Conservation (phyloP, 2,113 vertebrate genomes). For the Ophthalmolycus amberensis region DNA sequence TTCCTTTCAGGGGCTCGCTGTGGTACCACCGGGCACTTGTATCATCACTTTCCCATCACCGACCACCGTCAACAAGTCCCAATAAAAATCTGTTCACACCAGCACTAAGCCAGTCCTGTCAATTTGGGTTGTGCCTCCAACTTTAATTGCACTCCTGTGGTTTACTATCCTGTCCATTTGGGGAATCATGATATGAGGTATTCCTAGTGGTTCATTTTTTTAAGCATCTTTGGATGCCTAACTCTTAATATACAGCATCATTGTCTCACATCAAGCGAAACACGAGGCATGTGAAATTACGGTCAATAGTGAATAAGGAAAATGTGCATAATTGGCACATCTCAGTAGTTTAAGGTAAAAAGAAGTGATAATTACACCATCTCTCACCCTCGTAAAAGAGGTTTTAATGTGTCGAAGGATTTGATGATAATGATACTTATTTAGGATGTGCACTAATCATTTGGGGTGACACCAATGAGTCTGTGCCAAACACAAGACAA, state of each 20-base stretch:
- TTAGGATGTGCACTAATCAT: not conserved
- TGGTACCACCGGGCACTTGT: not conserved
- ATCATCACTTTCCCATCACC: not conserved
- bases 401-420: not conserved
- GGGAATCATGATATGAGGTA: slow-evolving; percentile 1
- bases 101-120: slow-evolving; percentile 36
- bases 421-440: not conserved
- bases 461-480: not conserved
- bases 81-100: slow-evolving; percentile 9
- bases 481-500: not conserved
- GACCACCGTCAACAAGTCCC: slow-evolving; percentile 9
- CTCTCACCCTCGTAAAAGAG: not conserved
- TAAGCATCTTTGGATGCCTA: not conserved
- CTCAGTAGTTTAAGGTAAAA: not conserved
- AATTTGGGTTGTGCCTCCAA: not conserved
- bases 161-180: slow-evolving; percentile 3
- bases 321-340: not conserved
- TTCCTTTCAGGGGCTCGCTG: not conserved
- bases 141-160: not conserved
- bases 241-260: not conserved
- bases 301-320: not conserved
- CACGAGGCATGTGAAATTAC: not conserved
- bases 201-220: not conserved
- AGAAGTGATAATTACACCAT: not conserved
- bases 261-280: slow-evolving; percentile 6